Evolutionary conservation across 2,888 invertebrate species (phyloP).

Genomic region (Synanthedon vespiformis): DNA sequence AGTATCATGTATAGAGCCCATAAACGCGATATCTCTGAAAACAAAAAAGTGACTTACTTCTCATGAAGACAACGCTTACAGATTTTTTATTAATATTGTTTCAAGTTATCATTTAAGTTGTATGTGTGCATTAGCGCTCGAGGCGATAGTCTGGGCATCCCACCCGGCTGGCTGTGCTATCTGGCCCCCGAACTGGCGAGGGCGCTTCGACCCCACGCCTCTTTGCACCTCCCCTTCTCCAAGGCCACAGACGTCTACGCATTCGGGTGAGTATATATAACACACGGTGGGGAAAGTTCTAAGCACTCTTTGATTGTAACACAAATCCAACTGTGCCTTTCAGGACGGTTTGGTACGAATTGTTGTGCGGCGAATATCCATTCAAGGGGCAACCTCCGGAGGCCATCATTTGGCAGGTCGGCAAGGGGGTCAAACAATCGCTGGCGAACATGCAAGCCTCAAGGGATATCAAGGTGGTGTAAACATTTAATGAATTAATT

Average conservation of each 20-base stretch:
- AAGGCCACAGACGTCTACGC: conserved; percentile 96
- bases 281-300: too few relatives aligned
- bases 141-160: conserved; percentile 88
- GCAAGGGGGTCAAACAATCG: conserved; percentile 95
- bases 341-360: conserved; percentile 98
- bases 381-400: conserved; percentile 95
- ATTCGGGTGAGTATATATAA: conserved; percentile 80
- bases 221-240: conserved; percentile 89
- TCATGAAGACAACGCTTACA: too few relatives aligned
- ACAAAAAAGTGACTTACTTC: too few relatives aligned
- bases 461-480: conserved; percentile 90
- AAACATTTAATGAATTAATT: too few relatives aligned
- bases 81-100: too few relatives aligned
- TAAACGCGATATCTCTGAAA: too few relatives aligned
- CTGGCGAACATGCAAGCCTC: conserved; percentile 94
- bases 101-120: neutral
- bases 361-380: conserved; percentile 96
- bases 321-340: conserved; percentile 8
- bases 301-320: neutral
- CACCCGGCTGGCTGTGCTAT: conserved; percentile 98
- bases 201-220: conserved; percentile 84
- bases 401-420: conserved; percentile 97
- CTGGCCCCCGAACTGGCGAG: conserved; percentile 96
- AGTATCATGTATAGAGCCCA: too few relatives aligned
- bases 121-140: conserved; percentile 27